A percentile compares a stretch with the other conserved stretches of the same genome.
phyloP scores from a whole-genome alignment of 2,888 invertebrate genomes.

The Tipula lateralis region DNA sequence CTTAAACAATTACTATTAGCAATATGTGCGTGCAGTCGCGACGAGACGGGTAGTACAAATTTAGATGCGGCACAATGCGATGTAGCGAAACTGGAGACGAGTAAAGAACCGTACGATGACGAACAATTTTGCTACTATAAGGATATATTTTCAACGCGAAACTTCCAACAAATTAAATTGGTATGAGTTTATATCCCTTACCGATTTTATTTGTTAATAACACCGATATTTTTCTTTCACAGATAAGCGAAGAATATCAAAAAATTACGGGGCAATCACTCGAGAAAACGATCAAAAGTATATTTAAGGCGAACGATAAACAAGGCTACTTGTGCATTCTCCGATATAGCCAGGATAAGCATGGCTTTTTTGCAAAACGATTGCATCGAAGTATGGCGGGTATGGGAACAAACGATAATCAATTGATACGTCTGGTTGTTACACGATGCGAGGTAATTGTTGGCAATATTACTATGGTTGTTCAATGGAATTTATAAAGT shows the following conservation, averaged over 20 bases:
- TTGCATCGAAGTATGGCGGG: constrained; percentile 86
- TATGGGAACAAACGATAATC: constrained; percentile 79
- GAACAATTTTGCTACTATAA: not conserved
- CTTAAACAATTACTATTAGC: constrained; percentile 87
- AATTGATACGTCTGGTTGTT: constrained; percentile 77
- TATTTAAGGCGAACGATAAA: constrained; percentile 78
- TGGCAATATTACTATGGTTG: not conserved
- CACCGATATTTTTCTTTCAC: not conserved
- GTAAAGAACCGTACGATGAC: not conserved
- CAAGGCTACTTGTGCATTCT: constrained; percentile 76
- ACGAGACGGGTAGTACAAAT: constrained; percentile 74
- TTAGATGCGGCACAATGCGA: constrained; percentile 68
- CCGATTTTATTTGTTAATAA: not conserved
- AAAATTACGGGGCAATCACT: constrained; percentile 72
- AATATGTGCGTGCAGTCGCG: constrained; percentile 61
- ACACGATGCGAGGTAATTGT: constrained; percentile 66
- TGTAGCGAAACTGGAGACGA: constrained; percentile 63
- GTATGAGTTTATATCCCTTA: constrained; percentile 35
- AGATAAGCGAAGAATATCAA: constrained; percentile 39
- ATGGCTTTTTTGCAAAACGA: constrained; percentile 79
- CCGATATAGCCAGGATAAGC: constrained; percentile 71
- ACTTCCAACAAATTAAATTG: constrained; percentile 57
- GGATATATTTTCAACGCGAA: constrained; percentile 53
- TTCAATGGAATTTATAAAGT: not conserved
- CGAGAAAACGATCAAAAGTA: constrained; percentile 72